phyloP scores from a whole-genome alignment of 2,888 invertebrate genomes.

The Eudemis profundana region DNA sequence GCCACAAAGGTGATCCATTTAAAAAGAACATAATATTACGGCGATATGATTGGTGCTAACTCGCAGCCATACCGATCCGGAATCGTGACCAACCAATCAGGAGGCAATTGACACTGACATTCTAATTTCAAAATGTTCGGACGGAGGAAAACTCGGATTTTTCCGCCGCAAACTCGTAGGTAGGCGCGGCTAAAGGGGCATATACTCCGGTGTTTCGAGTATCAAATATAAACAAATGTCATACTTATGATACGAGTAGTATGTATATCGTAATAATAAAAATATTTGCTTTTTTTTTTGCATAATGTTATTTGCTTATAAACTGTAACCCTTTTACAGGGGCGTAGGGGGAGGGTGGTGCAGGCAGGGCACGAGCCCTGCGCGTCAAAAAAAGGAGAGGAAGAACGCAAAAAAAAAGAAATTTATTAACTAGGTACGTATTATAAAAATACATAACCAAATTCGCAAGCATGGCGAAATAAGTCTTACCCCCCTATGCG shows the following conservation, averaged over 20 bases:
- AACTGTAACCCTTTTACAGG: no score
- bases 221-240: not conserved
- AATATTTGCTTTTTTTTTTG: no score
- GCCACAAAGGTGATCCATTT: slow-evolving; percentile 36
- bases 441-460: no score
- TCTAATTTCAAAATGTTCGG: slow-evolving; percentile 40
- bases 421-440: no score
- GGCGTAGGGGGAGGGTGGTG: no score
- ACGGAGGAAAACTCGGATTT: slow-evolving; percentile 28
- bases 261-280: no score
- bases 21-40: slow-evolving; percentile 27
- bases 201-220: not conserved
- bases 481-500: no score
- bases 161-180: slow-evolving; percentile 30
- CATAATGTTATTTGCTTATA: no score
- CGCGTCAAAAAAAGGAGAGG: no score
- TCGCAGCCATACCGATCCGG: slow-evolving; percentile 31
- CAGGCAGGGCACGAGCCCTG: no score
- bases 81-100: slow-evolving; percentile 39
- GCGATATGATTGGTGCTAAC: slow-evolving; percentile 41
- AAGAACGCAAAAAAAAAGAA: no score
- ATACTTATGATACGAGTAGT: not conserved
- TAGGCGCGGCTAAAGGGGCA: slow-evolving; percentile 13
- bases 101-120: slow-evolving; percentile 25
- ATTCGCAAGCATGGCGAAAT: no score